These are phyloP conservation scores for Solenopsis invicta DNA, from an alignment of 1,140 invertebrate species.

Conservation along the genomic window DNA sequence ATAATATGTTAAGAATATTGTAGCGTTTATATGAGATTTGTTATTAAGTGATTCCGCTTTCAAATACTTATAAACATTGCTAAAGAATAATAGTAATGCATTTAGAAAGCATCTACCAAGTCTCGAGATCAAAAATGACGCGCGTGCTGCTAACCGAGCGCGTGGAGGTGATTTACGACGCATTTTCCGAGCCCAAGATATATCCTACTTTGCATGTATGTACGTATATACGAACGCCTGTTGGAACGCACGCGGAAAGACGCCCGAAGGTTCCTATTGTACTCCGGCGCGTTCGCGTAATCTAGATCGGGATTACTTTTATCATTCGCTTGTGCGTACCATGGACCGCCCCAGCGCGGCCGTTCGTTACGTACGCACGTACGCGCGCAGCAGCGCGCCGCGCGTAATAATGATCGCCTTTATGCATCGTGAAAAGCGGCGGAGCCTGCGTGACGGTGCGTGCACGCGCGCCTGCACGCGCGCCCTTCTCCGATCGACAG, in stretches of 20 bases:
- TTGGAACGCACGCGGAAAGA: conserved; percentile 72
- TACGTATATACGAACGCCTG: conserved; percentile 44
- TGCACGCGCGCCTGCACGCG: not conserved
- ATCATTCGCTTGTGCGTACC: conserved; percentile 70
- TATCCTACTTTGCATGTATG: not conserved
- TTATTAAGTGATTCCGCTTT: not conserved
- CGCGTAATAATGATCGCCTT: conserved; percentile 74
- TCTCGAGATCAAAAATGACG: not conserved
- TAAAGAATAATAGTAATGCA: not conserved
- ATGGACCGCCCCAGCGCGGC: conserved; percentile 55
- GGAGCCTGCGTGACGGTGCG: conserved; percentile 45
- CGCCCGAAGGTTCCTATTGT: conserved; percentile 80
- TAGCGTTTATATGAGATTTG: no score
- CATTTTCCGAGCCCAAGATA: not conserved
- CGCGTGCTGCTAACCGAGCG: conserved; percentile 19
- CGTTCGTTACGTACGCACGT: conserved; percentile 48
- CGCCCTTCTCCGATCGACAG: conserved; percentile 39
- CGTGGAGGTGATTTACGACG: conserved; percentile 46
- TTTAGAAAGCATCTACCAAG: conserved; percentile 5
- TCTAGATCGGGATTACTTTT: conserved; percentile 81
- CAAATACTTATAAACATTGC: not conserved
- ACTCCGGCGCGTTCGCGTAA: conserved; percentile 66
- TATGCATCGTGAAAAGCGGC: conserved; percentile 60
- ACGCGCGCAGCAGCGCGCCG: conserved; percentile 38
- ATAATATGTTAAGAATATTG: no score